These are phyloP conservation scores for Acrossocheilus wenchowensis DNA, from an alignment of 2,797 vertebrate species.

Conservation along the genomic window DNA sequence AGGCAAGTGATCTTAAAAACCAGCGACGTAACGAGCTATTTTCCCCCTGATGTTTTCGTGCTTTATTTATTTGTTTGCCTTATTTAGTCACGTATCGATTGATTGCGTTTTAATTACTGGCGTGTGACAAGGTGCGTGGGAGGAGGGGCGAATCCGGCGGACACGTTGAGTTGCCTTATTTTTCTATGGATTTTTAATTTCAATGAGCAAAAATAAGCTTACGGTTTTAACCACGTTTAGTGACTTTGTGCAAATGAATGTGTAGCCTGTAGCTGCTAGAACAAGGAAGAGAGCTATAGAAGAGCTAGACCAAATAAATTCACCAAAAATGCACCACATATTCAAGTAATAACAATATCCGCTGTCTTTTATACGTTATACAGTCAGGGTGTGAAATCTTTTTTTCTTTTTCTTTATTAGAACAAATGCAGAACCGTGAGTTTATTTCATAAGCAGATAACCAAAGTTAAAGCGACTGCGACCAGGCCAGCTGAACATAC, in stretches of 20 bases:
- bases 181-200: constrained; percentile 63
- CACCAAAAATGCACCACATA: constrained; percentile 67
- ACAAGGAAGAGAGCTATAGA: constrained; percentile 58
- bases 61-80: constrained; percentile 67
- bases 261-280: constrained; percentile 71
- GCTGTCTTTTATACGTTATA: constrained; percentile 62
- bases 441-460: constrained; percentile 43
- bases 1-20: constrained; percentile 82
- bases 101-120: constrained; percentile 87
- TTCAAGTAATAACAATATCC: constrained; percentile 70
- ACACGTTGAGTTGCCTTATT: constrained; percentile 70
- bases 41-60: constrained; percentile 54
- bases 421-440: constrained; percentile 41
- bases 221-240: constrained; percentile 50
- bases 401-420: constrained; percentile 55
- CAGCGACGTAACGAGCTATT: constrained; percentile 64
- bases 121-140: constrained; percentile 78
- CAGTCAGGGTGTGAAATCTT: constrained; percentile 47
- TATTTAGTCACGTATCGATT: constrained; percentile 80
- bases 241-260: constrained; percentile 68
- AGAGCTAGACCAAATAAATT: constrained; percentile 57
- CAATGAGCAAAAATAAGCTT: constrained; percentile 26
- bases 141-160: constrained; percentile 78
- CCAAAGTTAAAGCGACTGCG: constrained; percentile 48
- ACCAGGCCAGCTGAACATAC: constrained; percentile 25